Evolutionary conservation across 2,888 invertebrate genomes (phyloP).

Genomic region (Ophonus ardosiacus): DNA sequence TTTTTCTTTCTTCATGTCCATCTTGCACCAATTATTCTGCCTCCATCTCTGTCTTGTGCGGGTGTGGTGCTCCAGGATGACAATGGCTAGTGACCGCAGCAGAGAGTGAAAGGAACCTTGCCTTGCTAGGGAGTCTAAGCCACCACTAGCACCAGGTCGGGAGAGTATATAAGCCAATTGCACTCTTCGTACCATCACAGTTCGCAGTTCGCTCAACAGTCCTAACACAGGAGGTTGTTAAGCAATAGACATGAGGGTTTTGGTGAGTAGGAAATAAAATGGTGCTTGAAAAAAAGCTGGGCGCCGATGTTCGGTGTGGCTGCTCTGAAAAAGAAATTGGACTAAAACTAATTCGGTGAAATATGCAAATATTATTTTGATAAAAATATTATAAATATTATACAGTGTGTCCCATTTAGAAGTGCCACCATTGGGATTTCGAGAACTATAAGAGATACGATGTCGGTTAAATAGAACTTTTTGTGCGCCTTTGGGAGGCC

Average conservation of each 20-base stretch:
- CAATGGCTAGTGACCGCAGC: constrained; percentile 47
- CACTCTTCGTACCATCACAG: constrained; percentile 59
- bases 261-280: constrained; percentile 67
- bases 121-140: constrained; percentile 48
- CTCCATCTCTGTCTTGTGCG: constrained; percentile 12
- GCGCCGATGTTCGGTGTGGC: background rate
- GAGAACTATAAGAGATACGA: too few species aligned
- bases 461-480: too few species aligned
- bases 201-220: constrained; percentile 64
- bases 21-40: background rate
- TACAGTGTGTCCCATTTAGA: too few species aligned
- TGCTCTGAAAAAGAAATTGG: background rate
- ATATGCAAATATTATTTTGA: too few species aligned
- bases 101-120: constrained; percentile 64
- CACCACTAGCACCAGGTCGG: constrained; percentile 36
- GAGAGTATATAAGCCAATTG: constrained; percentile 56
- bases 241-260: constrained; percentile 67
- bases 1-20: background rate
- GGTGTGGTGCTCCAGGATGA: constrained; percentile 58
- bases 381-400: too few species aligned
- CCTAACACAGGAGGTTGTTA: constrained; percentile 62
- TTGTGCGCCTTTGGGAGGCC: too few species aligned
- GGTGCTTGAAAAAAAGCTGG: background rate
- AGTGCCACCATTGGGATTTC: too few species aligned
- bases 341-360: background rate